Base-by-base conservation (phyloP, 1,140 invertebrate genomes). In the Drosophila subpulchrella region DNA sequence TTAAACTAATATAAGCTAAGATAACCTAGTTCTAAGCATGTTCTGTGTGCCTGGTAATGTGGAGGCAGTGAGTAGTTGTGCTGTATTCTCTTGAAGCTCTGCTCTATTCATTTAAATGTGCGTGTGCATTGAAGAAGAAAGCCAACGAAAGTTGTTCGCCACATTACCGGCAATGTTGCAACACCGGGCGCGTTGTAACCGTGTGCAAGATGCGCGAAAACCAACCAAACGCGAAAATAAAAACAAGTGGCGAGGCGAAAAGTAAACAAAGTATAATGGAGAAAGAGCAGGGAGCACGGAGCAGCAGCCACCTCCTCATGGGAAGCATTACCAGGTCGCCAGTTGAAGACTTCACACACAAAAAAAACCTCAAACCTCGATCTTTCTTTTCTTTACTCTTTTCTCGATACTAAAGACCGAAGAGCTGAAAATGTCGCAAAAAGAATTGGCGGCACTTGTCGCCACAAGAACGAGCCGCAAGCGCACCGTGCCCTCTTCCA, bases 51-150 rank as follows among this genome's bases (percentile, higher is more conserved):
- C 44, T 65, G 76, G 76, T 78, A 78, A 78, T 78, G 76, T 78
- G 76, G 76, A 73, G 48, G 55, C 76, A 78, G 76, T 78, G 76
- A 78, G 76, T 78, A 78, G 76, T 78, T 78, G 76, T 78, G 76
- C 67, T 73, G 67, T 78, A 71, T 78, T 78, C 60, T 78, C 61
- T 78, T 59, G n/a, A 66, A 77, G 65, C 58, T 76, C 56, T 59
- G 47, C 41, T 71, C 57, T 56, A 53, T 57, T 38, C 30, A 51
- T 60, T 44, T 30, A 60, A 48, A 62, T 71, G 53, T 71, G 67
- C 65, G 30, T 75, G 60, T 75, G 76, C 47, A 78, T 58, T 55
- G 53, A 78, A 61, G 48, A 59, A 60, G 57, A 60, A 58, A 71
- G 75, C 75, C 76, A 78, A 78, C 59, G 57, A 78, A 78, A 78